Evolutionary conservation across 2,888 invertebrate species (phyloP).

Genomic region (Nomada ruficornis): DNA sequence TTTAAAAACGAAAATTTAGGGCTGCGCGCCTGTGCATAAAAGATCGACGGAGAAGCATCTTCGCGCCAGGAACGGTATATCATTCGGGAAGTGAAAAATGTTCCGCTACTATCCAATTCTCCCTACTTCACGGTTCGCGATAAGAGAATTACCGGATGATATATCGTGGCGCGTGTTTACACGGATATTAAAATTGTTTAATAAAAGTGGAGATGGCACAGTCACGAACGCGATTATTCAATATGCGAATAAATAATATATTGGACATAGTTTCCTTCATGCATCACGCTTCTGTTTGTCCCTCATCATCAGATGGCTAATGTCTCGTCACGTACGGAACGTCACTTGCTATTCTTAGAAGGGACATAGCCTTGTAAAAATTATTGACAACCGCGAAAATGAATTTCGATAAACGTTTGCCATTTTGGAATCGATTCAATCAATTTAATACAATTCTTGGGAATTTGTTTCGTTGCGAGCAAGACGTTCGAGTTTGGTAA

Average conservation of each 20-base stretch:
- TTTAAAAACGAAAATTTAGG: constrained; percentile 43
- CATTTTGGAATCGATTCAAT: too few species aligned
- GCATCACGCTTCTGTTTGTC: constrained; percentile 25
- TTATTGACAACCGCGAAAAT: too few species aligned
- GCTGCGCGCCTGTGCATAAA: constrained; percentile 38
- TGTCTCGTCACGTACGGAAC: too few species aligned
- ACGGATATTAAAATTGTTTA: constrained; percentile 71
- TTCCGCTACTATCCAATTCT: constrained; percentile 71
- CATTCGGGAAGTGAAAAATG: constrained; percentile 72
- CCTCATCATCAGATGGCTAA: background rate
- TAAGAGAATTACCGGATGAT: constrained; percentile 71
- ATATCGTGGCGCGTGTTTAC: constrained; percentile 71
- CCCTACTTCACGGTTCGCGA: constrained; percentile 68
- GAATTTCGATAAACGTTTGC: too few species aligned
- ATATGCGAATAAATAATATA: constrained; percentile 50
- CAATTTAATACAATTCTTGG: too few species aligned
- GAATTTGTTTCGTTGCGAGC: too few species aligned
- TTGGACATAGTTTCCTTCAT: background rate
- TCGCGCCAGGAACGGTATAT: constrained; percentile 64
- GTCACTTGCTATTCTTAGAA: too few species aligned
- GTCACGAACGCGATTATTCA: constrained; percentile 39
- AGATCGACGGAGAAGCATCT: constrained; percentile 43
- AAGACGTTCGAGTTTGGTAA: too few species aligned
- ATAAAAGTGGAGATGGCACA: constrained; percentile 55
- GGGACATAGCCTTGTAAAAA: too few species aligned